Percentiles rank a stretch among this genome's conserved stretches.
These are phyloP conservation scores for Paraplagusia blochii DNA, from an alignment of 2,113 vertebrate genomes.

Conservation along the genomic window DNA sequence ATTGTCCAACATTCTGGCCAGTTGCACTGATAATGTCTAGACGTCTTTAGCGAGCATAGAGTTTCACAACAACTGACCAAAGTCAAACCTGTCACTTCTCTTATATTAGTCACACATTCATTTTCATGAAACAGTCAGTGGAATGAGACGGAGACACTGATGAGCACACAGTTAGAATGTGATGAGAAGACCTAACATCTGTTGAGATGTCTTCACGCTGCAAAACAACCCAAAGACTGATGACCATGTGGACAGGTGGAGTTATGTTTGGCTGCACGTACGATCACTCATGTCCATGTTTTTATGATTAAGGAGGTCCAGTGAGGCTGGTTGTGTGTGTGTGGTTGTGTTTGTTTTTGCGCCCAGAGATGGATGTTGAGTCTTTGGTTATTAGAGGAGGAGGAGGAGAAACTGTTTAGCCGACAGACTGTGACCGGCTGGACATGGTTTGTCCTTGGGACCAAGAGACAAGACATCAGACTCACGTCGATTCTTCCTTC, in stretches of 20 bases:
- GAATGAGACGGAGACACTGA: background rate
- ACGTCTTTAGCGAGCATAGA: background rate
- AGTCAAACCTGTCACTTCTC: conserved; percentile 1
- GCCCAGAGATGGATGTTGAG: conserved; percentile 40
- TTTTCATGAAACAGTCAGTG: background rate
- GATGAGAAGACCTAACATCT: conserved; percentile 38
- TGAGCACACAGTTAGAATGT: conserved; percentile 16
- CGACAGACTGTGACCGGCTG: conserved; percentile 52
- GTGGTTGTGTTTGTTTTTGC: conserved; percentile 11
- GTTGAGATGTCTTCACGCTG: conserved; percentile 27
- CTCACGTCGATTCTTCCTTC: background rate
- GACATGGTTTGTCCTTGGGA: conserved; percentile 49
- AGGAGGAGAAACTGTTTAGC: conserved; percentile 35
- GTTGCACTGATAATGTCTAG: background rate
- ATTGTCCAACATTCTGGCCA: background rate
- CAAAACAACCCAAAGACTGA: conserved; percentile 44
- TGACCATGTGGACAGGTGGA: conserved; percentile 13
- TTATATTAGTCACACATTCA: background rate
- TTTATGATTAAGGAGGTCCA: conserved; percentile 18
- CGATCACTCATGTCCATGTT: conserved; percentile 3
- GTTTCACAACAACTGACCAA: background rate
- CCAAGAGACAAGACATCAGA: conserved; percentile 35
- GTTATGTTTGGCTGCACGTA: conserved; percentile 9
- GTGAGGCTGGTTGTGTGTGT: conserved; percentile 2
- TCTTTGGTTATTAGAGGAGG: conserved; percentile 31